These are phyloP conservation scores for Gymnocheta viridis DNA, from an alignment of 2,888 invertebrate genomes.

Conservation along the genomic window DNA sequence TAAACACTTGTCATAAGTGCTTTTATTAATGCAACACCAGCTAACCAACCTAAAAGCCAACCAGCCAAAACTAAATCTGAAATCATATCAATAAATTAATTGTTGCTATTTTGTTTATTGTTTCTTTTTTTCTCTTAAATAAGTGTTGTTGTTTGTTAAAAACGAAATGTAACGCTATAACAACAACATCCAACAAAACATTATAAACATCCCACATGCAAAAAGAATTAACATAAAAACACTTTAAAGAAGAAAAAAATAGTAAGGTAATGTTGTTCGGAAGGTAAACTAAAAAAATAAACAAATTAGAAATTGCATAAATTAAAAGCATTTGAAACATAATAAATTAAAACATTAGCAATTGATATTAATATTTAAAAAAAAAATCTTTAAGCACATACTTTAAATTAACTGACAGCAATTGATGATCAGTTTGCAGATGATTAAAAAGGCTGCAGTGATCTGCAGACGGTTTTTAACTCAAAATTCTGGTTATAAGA, in stretches of 20 bases:
- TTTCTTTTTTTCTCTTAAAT: not conserved
- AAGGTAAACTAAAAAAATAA: not conserved
- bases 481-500: too few species aligned
- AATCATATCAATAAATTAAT: conserved; percentile 67
- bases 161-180: not conserved
- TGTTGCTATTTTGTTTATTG: conserved; percentile 48
- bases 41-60: conserved; percentile 4
- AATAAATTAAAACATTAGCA: conserved; percentile 39
- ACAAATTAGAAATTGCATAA: conserved; percentile 24
- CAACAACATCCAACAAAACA: conserved; percentile 11
- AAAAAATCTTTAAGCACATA: conserved; percentile 26
- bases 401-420: conserved; percentile 9
- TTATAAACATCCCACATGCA: conserved; percentile 56
- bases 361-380: conserved; percentile 34
- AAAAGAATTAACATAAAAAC: conserved; percentile 55
- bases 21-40: conserved; percentile 64
- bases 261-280: conserved; percentile 53
- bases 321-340: conserved; percentile 47
- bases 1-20: conserved; percentile 67
- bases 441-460: not conserved
- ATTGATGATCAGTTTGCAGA: not conserved
- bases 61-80: not conserved
- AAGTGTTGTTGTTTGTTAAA: not conserved
- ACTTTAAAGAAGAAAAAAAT: conserved; percentile 44
- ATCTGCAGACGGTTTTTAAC: not conserved